Evolutionary conservation across 2,797 vertebrate genomes (phyloP).

Genomic region (Lutjanus campechanus): DNA sequence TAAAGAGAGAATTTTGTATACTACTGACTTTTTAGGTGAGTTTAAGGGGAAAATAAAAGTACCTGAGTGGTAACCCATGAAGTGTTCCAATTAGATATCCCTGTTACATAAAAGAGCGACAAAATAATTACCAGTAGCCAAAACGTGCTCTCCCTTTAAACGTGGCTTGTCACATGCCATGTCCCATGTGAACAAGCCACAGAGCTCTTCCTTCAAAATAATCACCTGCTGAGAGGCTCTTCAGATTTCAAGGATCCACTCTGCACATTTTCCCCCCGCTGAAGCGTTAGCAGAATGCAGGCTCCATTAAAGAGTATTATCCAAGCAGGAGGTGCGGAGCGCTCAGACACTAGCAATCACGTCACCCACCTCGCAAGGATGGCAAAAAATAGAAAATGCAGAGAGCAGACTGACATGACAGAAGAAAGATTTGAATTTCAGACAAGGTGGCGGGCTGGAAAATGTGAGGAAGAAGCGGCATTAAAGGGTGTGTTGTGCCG

Average conservation of each 20-base stretch:
- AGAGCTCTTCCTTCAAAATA: conserved; percentile 43
- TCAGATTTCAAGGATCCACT: conserved; percentile 56
- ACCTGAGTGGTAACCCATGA: neutral
- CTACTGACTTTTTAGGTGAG: neutral
- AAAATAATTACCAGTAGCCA: conserved; percentile 2
- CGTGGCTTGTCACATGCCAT: neutral
- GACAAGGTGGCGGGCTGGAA: neutral
- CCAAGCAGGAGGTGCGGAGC: conserved; percentile 53
- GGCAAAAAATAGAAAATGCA: conserved; percentile 6
- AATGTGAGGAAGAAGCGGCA: neutral
- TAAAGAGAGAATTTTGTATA: neutral
- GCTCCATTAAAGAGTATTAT: conserved; percentile 73
- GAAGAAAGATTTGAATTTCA: neutral
- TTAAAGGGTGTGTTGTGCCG: conserved; percentile 1
- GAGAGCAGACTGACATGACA: neutral
- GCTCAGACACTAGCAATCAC: conserved; percentile 52
- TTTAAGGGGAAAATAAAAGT: neutral
- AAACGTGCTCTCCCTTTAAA: conserved; percentile 23
- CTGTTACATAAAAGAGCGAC: neutral
- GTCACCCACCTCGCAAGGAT: conserved; percentile 39
- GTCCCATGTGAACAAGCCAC: conserved; percentile 28
- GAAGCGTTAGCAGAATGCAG: conserved; percentile 53
- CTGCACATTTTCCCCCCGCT: conserved; percentile 27
- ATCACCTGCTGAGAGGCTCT: conserved; percentile 54
- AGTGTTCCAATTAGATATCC: neutral